These are phyloP conservation scores for Euproctis similis DNA, from an alignment of 2,888 invertebrate genomes.

Conservation along the genomic window DNA sequence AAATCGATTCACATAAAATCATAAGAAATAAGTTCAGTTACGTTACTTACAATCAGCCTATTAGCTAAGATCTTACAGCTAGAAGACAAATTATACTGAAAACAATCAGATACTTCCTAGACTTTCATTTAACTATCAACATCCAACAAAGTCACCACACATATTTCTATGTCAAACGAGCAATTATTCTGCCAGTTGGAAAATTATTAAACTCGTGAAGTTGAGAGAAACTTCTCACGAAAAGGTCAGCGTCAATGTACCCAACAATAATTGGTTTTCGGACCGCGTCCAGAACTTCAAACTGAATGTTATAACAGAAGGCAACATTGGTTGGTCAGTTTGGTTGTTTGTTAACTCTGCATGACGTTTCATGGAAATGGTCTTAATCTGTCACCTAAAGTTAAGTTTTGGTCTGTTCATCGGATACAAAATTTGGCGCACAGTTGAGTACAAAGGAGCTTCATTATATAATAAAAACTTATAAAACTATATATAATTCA, in stretches of 20 bases:
- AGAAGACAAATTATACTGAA: too few relatives aligned
- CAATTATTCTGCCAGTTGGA: conserved; percentile 27
- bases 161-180: conserved; percentile 28
- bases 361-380: conserved; percentile 21
- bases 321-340: conserved; percentile 21
- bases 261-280: conserved; percentile 46
- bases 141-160: conserved; percentile 18
- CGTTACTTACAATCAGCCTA: too few relatives aligned
- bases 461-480: too few relatives aligned
- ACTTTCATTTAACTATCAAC: conserved; percentile 17
- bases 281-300: conserved; percentile 33
- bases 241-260: conserved; percentile 28
- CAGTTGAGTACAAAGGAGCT: too few relatives aligned
- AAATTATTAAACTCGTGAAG: conserved; percentile 34
- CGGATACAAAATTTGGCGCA: too few relatives aligned
- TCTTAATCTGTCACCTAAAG: conserved; percentile 20
- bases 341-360: conserved; percentile 22
- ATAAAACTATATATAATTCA: too few relatives aligned
- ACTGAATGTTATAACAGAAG: conserved; percentile 20
- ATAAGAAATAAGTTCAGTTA: too few relatives aligned
- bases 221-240: conserved; percentile 23
- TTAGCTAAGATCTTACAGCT: too few relatives aligned
- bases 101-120: too few relatives aligned
- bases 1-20: too few relatives aligned
- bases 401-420: too few relatives aligned